A percentile compares a stretch with the other conserved stretches of the same genome.
Conservation (phyloP, 2,113 vertebrate genomes). For the Crotalus helleri region DNA sequence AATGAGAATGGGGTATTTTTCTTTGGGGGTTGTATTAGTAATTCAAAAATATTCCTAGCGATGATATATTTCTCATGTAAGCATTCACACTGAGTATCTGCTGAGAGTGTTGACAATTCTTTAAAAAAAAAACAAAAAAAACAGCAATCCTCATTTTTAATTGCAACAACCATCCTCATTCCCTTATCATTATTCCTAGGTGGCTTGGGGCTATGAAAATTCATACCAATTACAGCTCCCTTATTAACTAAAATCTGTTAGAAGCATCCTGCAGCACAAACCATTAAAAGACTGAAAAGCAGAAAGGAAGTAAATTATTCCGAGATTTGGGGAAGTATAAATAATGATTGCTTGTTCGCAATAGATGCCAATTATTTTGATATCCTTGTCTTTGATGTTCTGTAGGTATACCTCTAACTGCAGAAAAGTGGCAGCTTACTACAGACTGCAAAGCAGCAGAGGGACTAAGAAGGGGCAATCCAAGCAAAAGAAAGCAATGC, state of each 20-base stretch:
- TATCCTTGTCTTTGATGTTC: not conserved
- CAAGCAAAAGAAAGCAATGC: not conserved
- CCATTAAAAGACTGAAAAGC: slow-evolving; percentile 54
- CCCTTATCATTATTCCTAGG: slow-evolving; percentile 37
- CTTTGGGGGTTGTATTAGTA: slow-evolving; percentile 15
- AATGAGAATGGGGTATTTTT: not conserved
- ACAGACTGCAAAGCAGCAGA: not conserved
- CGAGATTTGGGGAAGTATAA: slow-evolving; percentile 36
- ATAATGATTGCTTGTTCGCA: slow-evolving; percentile 44
- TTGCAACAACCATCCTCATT: slow-evolving; percentile 38
- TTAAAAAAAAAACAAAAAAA: not conserved
- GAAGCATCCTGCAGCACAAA: slow-evolving; percentile 51
- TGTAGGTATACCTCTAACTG: not conserved
- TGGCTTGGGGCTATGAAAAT: slow-evolving; percentile 36
- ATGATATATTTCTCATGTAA: slow-evolving; percentile 32
- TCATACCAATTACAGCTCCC: slow-evolving; percentile 53
- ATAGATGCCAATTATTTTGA: slow-evolving; percentile 20
- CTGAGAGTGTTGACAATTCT: slow-evolving; percentile 35
- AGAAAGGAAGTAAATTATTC: slow-evolving; percentile 55
- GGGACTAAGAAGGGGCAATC: not conserved
- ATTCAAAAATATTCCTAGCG: slow-evolving; percentile 9
- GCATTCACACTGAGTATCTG: slow-evolving; percentile 30
- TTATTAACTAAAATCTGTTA: slow-evolving; percentile 50
- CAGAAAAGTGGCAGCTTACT: not conserved
- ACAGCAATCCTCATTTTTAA: slow-evolving; percentile 37